Conservation (phyloP, 2,797 vertebrate species). For the Podargus strigoides region DNA sequence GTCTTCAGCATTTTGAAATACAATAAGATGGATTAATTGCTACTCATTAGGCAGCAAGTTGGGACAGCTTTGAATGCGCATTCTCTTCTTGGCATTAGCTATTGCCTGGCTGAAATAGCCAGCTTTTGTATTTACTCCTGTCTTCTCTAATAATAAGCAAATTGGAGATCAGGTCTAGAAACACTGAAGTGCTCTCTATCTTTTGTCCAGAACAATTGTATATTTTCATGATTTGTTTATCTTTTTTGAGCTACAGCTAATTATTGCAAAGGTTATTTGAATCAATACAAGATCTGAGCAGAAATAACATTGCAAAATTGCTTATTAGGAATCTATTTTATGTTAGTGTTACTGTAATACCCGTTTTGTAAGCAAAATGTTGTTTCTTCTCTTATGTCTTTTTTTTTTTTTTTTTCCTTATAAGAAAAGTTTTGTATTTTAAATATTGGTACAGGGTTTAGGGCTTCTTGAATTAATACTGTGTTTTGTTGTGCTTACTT, state of each 20-base stretch:
- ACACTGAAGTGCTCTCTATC: conserved; percentile 79
- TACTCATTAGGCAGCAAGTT: conserved; percentile 84
- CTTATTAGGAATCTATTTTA: conserved; percentile 66
- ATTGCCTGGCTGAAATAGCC: conserved; percentile 86
- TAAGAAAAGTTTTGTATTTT: conserved; percentile 43
- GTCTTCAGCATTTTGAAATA: conserved; percentile 85
- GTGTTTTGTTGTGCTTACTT: conserved; percentile 23
- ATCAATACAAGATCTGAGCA: conserved; percentile 51
- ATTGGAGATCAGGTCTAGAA: conserved; percentile 88
- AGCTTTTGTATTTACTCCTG: conserved; percentile 92
- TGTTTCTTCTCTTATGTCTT: conserved; percentile 33
- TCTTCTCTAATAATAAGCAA: conserved; percentile 95
- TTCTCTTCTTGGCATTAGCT: conserved; percentile 85
- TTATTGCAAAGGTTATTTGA: conserved; percentile 73
- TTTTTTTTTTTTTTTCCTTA: conserved; percentile 46
- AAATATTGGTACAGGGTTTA: conserved; percentile 16
- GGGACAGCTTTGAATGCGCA: conserved; percentile 85
- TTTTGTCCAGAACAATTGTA: conserved; percentile 79
- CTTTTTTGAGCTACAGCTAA: conserved; percentile 67
- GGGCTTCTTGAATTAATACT: conserved; percentile 21
- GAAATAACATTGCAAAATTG: conserved; percentile 73
- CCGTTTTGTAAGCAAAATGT: conserved; percentile 61
- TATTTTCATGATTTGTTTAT: conserved; percentile 80
- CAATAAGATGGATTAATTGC: conserved; percentile 89
- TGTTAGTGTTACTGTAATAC: conserved; percentile 60